These are phyloP conservation scores for Serripes groenlandicus DNA, from an alignment of 2,888 invertebrate species.

Conservation along the genomic window DNA sequence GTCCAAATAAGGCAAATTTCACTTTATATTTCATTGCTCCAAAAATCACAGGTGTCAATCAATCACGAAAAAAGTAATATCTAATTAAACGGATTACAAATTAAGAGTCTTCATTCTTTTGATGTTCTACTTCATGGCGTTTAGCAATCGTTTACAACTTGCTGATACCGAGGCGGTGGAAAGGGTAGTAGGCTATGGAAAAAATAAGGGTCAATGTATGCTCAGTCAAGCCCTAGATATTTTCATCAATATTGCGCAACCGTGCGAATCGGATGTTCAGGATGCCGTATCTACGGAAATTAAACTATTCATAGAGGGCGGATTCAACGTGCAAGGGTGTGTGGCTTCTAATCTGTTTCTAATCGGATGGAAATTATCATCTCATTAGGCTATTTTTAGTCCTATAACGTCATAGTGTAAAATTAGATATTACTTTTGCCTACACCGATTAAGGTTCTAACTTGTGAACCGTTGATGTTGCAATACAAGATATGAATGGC, in stretches of 20 bases:
- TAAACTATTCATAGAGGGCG: constrained; percentile 2
- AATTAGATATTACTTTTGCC: constrained; percentile 3
- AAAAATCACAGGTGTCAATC: too few species aligned
- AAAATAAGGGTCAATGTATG: constrained; percentile 16
- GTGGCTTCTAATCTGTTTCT: background rate
- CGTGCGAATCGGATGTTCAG: constrained; percentile 8
- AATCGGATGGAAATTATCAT: constrained; percentile 3
- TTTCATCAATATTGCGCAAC: constrained; percentile 8
- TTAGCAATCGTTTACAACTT: too few species aligned
- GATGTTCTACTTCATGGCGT: too few species aligned
- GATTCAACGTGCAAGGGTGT: background rate
- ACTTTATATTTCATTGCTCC: too few species aligned
- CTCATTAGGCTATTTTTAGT: constrained; percentile 1
- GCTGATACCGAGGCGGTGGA: too few species aligned
- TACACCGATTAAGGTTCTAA: background rate
- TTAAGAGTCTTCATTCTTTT: too few species aligned
- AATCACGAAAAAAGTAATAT: too few species aligned
- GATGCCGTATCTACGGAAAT: background rate
- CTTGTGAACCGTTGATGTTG: constrained; percentile 8
- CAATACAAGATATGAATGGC: constrained; percentile 6
- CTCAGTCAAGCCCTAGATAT: constrained; percentile 10
- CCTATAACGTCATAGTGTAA: background rate
- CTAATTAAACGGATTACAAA: too few species aligned
- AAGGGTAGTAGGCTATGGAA: too few species aligned
- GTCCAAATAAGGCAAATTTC: too few species aligned